These are phyloP conservation scores for Sclerurus mexicanus DNA, from an alignment of 2,113 vertebrate genomes.

Conservation along the genomic window DNA sequence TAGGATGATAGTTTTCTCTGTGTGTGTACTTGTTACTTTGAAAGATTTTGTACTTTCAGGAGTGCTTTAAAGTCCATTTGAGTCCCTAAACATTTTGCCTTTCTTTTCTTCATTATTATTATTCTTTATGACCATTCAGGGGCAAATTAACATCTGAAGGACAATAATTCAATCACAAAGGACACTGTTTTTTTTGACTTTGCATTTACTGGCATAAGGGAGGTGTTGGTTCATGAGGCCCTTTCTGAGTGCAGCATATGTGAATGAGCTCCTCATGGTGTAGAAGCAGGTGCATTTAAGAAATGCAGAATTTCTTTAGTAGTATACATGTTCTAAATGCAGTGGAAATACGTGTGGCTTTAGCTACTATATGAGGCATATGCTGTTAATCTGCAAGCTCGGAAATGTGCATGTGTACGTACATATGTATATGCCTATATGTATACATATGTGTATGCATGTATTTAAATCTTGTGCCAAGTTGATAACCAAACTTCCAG, in stretches of 20 bases:
- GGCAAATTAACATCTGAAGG: neutral
- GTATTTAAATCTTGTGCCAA: neutral
- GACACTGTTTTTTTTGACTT: neutral
- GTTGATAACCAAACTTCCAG: neutral
- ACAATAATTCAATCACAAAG: neutral
- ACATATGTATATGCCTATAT: neutral
- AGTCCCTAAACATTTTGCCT: neutral
- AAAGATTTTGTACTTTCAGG: neutral
- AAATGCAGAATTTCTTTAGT: neutral
- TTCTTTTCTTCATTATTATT: neutral
- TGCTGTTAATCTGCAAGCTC: fast-evolving
- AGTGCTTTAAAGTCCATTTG: neutral
- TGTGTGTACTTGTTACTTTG: neutral
- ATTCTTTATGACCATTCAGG: neutral
- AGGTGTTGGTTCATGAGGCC: neutral
- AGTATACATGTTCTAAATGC: neutral
- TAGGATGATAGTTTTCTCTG: neutral
- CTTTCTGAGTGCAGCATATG: neutral
- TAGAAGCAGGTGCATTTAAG: neutral
- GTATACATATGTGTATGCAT: no score
- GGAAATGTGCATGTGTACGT: fast-evolving
- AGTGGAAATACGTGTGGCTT: neutral
- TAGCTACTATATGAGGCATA: neutral
- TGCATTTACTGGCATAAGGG: neutral
- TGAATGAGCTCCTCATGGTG: fast-evolving